phyloP scores from a whole-genome alignment of 2,888 invertebrate species.

The Alentia gelatinosa region DNA sequence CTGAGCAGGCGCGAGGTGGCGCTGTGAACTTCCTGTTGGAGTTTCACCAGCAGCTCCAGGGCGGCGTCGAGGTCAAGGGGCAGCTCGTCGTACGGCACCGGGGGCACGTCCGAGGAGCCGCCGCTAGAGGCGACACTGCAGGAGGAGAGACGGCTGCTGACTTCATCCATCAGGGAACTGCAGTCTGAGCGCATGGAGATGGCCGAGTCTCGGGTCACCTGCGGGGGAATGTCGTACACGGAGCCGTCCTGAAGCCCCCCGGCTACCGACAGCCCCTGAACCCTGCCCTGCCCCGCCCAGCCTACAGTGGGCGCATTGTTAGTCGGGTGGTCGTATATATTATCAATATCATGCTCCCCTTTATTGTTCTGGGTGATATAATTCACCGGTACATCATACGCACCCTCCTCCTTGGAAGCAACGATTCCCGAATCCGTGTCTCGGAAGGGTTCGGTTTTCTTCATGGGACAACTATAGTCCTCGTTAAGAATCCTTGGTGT shows the following conservation, averaged over 20 bases:
- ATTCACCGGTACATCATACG: constrained; percentile 68
- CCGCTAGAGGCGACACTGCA: constrained; percentile 72
- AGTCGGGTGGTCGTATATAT: constrained; percentile 78
- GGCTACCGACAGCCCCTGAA: constrained; percentile 53
- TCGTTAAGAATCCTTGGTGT: constrained; percentile 70
- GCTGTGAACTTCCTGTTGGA: constrained; percentile 90
- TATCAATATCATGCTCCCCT: constrained; percentile 74
- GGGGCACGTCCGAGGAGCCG: constrained; percentile 66
- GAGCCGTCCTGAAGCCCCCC: constrained; percentile 64
- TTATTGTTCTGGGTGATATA: constrained; percentile 64
- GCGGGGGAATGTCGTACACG: constrained; percentile 81
- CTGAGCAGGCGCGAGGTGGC: constrained; percentile 89
- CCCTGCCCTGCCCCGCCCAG: constrained; percentile 59
- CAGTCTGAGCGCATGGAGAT: constrained; percentile 64
- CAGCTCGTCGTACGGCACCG: constrained; percentile 80
- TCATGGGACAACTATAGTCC: constrained; percentile 85
- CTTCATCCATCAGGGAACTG: constrained; percentile 54
- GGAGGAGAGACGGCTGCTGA: constrained; percentile 68
- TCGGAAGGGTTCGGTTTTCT: constrained; percentile 60
- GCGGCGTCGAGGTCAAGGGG: constrained; percentile 89
- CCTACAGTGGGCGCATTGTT: constrained; percentile 71
- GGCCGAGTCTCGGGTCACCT: constrained; percentile 78
- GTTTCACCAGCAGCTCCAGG: constrained; percentile 87
- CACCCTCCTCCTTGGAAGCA: constrained; percentile 26
- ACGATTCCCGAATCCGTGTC: constrained; percentile 53